phyloP scores from a whole-genome alignment of 2,113 vertebrate species.

The Tragelaphus imberbis region DNA sequence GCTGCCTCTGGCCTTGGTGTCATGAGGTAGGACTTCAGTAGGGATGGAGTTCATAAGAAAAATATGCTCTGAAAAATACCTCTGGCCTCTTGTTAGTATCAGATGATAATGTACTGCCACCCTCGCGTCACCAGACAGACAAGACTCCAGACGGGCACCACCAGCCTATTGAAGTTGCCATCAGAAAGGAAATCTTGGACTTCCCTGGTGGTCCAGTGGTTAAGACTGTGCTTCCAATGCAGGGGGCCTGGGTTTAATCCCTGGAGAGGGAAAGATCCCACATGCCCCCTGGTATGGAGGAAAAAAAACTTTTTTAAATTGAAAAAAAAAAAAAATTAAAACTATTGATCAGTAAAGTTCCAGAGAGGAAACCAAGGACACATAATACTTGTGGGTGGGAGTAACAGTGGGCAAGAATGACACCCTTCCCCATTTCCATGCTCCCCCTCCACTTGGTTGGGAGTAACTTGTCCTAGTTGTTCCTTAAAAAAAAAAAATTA shows the following conservation, averaged over 20 bases:
- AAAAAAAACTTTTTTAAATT: background rate
- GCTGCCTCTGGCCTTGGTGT: background rate
- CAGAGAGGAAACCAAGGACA: background rate
- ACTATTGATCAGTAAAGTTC: background rate
- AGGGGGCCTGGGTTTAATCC: background rate
- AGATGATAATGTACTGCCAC: background rate
- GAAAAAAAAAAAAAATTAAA: background rate
- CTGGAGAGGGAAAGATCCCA: background rate
- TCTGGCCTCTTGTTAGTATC: background rate
- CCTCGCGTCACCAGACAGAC: background rate
- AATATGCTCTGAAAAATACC: background rate
- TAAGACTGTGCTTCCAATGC: background rate
- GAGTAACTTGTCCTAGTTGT: background rate
- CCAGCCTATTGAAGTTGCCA: background rate
- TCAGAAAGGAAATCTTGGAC: background rate
- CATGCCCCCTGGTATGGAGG: background rate
- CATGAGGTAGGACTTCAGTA: background rate
- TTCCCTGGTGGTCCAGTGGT: background rate
- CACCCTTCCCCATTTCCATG: background rate
- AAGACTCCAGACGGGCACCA: background rate
- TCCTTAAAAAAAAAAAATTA: background rate
- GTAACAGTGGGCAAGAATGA: background rate
- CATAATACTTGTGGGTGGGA: background rate
- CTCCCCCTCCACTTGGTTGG: background rate
- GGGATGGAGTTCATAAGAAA: background rate